A percentile compares a stretch with the other conserved stretches of the same genome.
phyloP scores from a whole-genome alignment of 2,113 vertebrate genomes.

The Rhinopithecus roxellana region DNA sequence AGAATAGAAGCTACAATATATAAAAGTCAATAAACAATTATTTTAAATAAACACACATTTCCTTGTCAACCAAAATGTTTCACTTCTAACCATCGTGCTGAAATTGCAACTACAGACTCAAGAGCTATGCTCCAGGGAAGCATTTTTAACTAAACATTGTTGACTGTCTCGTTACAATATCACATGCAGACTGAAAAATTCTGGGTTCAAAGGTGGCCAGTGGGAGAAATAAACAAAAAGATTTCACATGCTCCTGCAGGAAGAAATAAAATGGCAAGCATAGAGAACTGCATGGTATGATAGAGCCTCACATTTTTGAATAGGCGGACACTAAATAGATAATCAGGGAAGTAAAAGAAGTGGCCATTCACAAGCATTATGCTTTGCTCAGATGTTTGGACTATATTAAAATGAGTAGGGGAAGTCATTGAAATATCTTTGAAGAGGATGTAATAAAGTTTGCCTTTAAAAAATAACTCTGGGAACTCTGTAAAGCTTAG shows the following conservation, averaged over 20 bases:
- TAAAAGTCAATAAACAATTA: neutral
- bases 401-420: neutral
- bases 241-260: neutral
- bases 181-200: neutral
- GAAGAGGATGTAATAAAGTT: neutral
- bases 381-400: neutral
- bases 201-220: neutral
- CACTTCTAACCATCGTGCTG: neutral
- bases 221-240: neutral
- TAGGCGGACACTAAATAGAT: neutral
- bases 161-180: constrained; percentile 9
- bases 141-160: neutral
- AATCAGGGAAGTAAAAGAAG: no score
- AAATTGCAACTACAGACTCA: neutral
- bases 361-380: neutral
- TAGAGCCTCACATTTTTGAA: rapidly evolving
- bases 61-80: neutral
- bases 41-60: neutral
- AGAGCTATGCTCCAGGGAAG: neutral
- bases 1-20: neutral
- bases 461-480: neutral
- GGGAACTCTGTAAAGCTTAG: neutral
- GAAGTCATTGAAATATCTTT: neutral
- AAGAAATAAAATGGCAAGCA: neutral
- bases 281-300: rapidly evolving